Evolutionary conservation across 2,888 invertebrate genomes (phyloP).

Genomic region (Netelia virgata): DNA sequence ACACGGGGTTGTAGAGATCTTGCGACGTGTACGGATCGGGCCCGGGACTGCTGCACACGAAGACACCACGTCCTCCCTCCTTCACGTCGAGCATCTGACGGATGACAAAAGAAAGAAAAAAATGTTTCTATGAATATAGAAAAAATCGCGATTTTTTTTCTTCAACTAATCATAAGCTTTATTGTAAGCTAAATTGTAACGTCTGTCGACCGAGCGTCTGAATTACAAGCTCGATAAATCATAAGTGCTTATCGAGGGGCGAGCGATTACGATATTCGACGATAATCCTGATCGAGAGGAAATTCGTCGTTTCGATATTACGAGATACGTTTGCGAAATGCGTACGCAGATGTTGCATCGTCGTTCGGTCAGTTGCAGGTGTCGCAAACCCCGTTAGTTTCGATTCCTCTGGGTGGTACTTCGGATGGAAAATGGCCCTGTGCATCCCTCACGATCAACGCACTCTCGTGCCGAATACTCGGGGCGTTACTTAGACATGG

Average conservation of each 20-base stretch:
- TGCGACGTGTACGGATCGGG: conserved; percentile 89
- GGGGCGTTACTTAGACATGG: conserved; percentile 37
- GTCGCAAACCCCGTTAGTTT: conserved; percentile 45
- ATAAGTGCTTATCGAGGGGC: neutral
- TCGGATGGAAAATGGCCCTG: conserved; percentile 23
- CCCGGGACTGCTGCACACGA: conserved; percentile 86
- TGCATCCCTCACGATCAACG: conserved; percentile 48
- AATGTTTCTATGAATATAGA: conserved; percentile 6
- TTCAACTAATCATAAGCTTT: neutral
- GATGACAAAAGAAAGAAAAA: conserved; percentile 45
- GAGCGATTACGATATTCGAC: neutral
- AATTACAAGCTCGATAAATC: neutral
- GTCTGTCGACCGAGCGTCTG: neutral
- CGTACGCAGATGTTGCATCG: conserved; percentile 28
- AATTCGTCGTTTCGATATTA: neutral
- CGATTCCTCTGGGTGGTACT: conserved; percentile 22
- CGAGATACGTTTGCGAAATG: conserved; percentile 5
- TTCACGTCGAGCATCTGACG: conserved; percentile 83
- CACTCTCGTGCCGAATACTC: conserved; percentile 32
- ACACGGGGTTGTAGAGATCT: conserved; percentile 91
- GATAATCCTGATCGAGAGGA: conserved; percentile 16
- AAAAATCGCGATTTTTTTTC: neutral
- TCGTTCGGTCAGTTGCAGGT: conserved; percentile 21
- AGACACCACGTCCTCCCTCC: conserved; percentile 80
- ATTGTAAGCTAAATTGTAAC: neutral